Percentiles rank a stretch among this genome's conserved stretches.
Conservation (phyloP, 2,888 invertebrate genomes). For the Mimumesa dahlbomi region DNA sequence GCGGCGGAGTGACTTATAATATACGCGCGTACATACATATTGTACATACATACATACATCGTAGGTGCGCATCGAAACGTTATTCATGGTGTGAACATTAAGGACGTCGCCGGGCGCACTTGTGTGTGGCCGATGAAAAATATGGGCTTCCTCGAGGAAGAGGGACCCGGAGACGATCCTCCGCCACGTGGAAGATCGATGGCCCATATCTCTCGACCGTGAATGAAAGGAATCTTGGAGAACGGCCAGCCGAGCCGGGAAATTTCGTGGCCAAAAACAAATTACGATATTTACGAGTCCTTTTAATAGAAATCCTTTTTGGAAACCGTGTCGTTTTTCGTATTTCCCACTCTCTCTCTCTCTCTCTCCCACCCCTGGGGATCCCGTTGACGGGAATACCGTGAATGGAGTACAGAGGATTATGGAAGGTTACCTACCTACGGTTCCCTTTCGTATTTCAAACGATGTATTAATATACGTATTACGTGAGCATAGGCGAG, state of each 20-base stretch:
- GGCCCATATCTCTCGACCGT: constrained; percentile 9
- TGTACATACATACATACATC: background rate
- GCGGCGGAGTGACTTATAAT: constrained; percentile 40
- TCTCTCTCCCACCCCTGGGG: too few species aligned
- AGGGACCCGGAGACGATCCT: background rate
- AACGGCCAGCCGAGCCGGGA: constrained; percentile 12
- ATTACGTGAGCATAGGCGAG: too few species aligned
- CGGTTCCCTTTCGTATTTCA: too few species aligned
- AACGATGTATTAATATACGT: too few species aligned
- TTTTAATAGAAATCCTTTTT: too few species aligned
- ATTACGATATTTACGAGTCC: too few species aligned
- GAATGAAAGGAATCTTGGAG: constrained; percentile 24
- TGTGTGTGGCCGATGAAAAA: constrained; percentile 23
- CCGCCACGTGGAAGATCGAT: constrained; percentile 16
- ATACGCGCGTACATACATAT: too few species aligned
- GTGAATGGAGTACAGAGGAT: too few species aligned
- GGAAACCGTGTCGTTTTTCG: too few species aligned
- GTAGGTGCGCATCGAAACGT: constrained; percentile 26
- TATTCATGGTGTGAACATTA: constrained; percentile 39
- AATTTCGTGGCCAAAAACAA: constrained; percentile 21
- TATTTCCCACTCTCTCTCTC: too few species aligned
- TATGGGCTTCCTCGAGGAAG: background rate
- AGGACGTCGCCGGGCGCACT: constrained; percentile 12
- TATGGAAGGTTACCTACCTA: too few species aligned
- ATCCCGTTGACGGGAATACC: too few species aligned